Percentiles rank a stretch among this genome's conserved stretches.
Evolutionary conservation across 2,797 vertebrate genomes (phyloP).

Genomic region (Megalops cyprinoides): DNA sequence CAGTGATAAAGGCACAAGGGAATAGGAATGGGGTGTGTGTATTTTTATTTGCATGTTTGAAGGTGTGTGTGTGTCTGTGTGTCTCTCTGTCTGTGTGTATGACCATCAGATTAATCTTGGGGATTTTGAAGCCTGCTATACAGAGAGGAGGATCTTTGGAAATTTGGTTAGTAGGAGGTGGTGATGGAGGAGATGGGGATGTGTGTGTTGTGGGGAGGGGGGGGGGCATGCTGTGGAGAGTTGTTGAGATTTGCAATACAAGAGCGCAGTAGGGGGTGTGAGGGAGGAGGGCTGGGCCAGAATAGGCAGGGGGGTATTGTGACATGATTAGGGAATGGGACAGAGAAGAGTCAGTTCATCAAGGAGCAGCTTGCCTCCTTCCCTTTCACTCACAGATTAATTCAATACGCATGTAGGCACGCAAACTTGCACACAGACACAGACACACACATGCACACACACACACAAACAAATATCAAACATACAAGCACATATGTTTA

Average conservation of each 20-base stretch:
- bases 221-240: constrained; percentile 20
- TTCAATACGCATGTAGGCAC: constrained; percentile 34
- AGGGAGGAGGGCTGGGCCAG: constrained; percentile 10
- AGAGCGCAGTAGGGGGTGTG: constrained; percentile 33
- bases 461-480: not conserved
- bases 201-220: not conserved
- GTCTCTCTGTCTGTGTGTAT: constrained; percentile 5
- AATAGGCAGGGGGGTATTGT: constrained; percentile 31
- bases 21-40: constrained; percentile 13
- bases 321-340: constrained; percentile 37
- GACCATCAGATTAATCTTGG: constrained; percentile 25
- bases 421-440: constrained; percentile 17
- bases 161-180: constrained; percentile 30
- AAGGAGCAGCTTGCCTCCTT: constrained; percentile 32
- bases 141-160: constrained; percentile 31
- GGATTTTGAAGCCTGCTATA: constrained; percentile 19
- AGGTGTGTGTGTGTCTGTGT: constrained; percentile 19
- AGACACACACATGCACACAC: constrained; percentile 24
- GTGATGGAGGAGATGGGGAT: constrained; percentile 32
- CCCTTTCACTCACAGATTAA: constrained; percentile 31
- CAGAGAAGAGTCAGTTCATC: constrained; percentile 35
- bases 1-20: constrained; percentile 29
- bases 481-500: not conserved
- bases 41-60: constrained; percentile 6
- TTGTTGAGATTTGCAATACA: constrained; percentile 41